phyloP scores from a whole-genome alignment of 2,888 invertebrate species.

The Harmothoe impar region DNA sequence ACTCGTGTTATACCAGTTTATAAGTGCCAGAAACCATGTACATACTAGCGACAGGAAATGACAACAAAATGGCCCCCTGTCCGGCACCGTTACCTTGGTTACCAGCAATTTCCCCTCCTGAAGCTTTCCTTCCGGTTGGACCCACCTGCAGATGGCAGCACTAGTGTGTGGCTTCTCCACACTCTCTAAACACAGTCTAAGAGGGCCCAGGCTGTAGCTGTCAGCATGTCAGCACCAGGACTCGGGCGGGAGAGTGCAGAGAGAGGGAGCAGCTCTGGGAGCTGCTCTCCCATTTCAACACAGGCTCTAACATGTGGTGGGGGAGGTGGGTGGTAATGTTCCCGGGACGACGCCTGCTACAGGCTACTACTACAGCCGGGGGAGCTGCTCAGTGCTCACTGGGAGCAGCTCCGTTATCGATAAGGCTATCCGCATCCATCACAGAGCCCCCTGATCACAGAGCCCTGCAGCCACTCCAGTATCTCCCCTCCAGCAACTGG shows the following conservation, averaged over 20 bases:
- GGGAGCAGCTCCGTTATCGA: not conserved
- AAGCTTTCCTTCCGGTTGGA: not conserved
- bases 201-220: not conserved
- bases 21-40: too few relatives aligned
- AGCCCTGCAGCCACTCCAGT: too few relatives aligned
- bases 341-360: not conserved
- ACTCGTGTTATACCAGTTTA: too few relatives aligned
- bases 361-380: too few relatives aligned
- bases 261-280: too few relatives aligned
- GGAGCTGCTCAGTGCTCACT: not conserved
- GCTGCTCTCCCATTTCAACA: not conserved
- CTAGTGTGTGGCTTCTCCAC: not conserved
- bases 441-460: not conserved
- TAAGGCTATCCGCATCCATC: constrained; percentile 2
- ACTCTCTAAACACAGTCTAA: not conserved
- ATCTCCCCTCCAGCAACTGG: too few relatives aligned
- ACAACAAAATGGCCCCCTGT: not conserved
- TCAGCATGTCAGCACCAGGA: constrained; percentile 20
- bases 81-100: not conserved
- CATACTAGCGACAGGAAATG: not conserved
- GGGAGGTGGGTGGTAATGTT: not conserved
- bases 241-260: not conserved
- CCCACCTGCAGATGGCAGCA: constrained; percentile 17
- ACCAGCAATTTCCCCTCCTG: not conserved
- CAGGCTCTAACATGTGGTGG: constrained; percentile 19